Conservation (phyloP, 2,113 vertebrate species). For the Mormyrus lacerda region DNA sequence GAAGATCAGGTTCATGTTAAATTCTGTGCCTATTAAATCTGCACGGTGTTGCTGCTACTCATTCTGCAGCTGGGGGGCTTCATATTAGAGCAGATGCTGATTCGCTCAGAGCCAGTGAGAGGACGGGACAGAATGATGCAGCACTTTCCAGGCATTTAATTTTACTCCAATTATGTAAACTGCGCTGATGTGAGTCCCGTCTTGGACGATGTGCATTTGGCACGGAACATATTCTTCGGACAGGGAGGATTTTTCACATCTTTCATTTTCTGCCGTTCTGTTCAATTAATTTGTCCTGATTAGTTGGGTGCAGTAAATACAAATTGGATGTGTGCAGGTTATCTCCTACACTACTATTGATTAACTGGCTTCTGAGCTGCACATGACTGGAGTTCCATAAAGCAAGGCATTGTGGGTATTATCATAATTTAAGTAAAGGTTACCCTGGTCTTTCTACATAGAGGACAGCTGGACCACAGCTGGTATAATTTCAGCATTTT, state of each 20-base stretch:
- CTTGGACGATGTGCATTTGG: neutral
- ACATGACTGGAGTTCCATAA: neutral
- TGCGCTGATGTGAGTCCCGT: neutral
- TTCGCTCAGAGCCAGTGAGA: neutral
- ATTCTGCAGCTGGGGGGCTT: neutral
- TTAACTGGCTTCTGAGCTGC: neutral
- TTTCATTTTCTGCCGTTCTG: neutral
- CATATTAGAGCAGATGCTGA: neutral
- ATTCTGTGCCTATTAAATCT: neutral
- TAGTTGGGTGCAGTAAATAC: neutral
- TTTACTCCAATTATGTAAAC: neutral
- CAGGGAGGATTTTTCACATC: neutral
- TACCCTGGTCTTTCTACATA: neutral
- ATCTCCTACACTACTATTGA: neutral
- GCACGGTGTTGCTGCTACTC: neutral
- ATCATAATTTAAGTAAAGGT: neutral
- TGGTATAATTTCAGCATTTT: neutral
- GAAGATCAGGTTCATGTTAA: neutral
- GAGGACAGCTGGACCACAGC: neutral
- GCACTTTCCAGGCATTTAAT: neutral
- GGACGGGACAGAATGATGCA: neutral
- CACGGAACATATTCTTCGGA: neutral
- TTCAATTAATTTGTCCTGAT: neutral
- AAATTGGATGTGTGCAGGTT: neutral
- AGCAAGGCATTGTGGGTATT: neutral